Conservation (phyloP, 2,888 invertebrate species). For the Ormyrus thymus region DNA sequence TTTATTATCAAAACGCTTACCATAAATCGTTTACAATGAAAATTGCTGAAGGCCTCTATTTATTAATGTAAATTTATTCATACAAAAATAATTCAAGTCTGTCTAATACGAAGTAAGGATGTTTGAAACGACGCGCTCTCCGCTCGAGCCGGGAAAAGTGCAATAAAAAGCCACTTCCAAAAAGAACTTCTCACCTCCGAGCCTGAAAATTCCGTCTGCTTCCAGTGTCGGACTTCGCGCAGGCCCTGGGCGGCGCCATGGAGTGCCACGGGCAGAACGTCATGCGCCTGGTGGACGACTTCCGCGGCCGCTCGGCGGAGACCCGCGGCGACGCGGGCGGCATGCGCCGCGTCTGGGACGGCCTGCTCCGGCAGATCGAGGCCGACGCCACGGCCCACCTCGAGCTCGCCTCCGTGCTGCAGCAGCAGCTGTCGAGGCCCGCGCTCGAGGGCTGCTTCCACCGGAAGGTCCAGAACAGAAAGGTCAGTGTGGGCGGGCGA, state of each 20-base stretch:
- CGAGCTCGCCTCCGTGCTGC: slow-evolving; percentile 87
- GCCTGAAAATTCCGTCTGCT: slow-evolving; percentile 10
- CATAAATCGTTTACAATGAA: no score
- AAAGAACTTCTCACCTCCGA: no score
- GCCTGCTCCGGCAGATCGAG: slow-evolving; percentile 91
- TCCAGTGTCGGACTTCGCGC: slow-evolving; percentile 92
- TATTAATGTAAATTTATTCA: no score
- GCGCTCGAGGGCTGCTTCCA: slow-evolving; percentile 91
- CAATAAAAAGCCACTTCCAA: no score
- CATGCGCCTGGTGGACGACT: slow-evolving; percentile 89
- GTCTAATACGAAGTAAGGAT: no score
- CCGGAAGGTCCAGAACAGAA: slow-evolving; percentile 92
- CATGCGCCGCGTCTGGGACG: slow-evolving; percentile 93
- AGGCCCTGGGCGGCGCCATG: slow-evolving; percentile 91
- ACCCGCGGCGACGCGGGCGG: slow-evolving; percentile 89
- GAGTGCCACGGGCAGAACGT: slow-evolving; percentile 92
- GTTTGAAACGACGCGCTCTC: no score
- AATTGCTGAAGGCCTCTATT: no score
- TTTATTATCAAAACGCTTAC: no score
- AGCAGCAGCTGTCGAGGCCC: slow-evolving; percentile 84
- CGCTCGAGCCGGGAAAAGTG: no score
- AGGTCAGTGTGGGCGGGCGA: slow-evolving; percentile 76
- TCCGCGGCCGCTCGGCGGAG: slow-evolving; percentile 89
- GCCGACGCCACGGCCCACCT: slow-evolving; percentile 90
- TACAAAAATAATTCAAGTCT: no score